phyloP scores from a whole-genome alignment of 1,140 invertebrate genomes.

The Temnothorax nylanderi region DNA sequence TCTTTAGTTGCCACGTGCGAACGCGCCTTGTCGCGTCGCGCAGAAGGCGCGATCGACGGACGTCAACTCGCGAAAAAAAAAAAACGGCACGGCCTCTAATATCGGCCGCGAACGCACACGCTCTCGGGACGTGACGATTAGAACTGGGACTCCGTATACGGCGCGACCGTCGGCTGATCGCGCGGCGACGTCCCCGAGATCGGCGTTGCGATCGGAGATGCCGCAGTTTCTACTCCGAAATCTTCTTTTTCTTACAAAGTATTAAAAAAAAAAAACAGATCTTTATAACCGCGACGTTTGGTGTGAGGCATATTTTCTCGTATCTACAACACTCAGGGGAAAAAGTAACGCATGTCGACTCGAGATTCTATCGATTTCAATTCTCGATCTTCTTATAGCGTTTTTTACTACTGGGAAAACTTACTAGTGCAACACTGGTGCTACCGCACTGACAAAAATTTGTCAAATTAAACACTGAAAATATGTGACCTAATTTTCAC shows the following conservation, averaged over 20 bases:
- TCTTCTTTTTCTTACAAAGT: no score
- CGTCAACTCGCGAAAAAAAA: neutral
- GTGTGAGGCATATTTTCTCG: neutral
- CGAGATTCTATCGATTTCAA: no score
- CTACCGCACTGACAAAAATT: no score
- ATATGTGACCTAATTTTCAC: no score
- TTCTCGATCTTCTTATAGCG: no score
- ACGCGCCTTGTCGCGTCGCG: neutral
- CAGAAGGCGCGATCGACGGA: neutral
- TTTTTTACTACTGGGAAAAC: no score
- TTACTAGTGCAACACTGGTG: no score
- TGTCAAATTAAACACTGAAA: no score
- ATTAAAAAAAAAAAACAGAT: neutral
- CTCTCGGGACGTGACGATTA: conserved; percentile 23
- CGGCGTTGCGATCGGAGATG: neutral
- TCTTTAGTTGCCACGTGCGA: neutral
- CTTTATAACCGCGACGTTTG: neutral
- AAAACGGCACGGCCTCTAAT: neutral
- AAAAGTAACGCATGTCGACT: no score
- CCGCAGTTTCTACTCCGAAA: neutral
- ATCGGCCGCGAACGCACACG: conserved; percentile 14
- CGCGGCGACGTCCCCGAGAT: neutral
- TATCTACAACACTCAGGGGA: no score
- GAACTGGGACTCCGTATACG: conserved; percentile 23
- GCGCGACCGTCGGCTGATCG: neutral